phyloP scores from a whole-genome alignment of 2,888 invertebrate genomes.

The Pandemis heparana region DNA sequence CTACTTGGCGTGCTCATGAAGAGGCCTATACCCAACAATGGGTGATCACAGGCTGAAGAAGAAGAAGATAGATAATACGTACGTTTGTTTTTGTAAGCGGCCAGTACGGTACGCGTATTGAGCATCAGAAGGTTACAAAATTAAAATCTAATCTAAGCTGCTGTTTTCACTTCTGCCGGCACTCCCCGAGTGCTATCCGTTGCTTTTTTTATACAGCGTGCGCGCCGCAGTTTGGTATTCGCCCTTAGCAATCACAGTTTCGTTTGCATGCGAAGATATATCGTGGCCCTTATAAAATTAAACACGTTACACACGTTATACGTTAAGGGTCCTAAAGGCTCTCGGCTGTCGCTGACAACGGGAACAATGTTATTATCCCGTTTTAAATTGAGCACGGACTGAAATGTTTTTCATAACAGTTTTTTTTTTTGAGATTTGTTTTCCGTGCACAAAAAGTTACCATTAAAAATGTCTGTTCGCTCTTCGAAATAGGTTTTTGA shows the following conservation, averaged over 20 bases:
- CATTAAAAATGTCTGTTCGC: no score
- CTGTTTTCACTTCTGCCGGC: no score
- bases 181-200: neutral
- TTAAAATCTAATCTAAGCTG: no score
- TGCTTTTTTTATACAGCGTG: neutral
- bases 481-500: no score
- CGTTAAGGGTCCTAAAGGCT: conserved; percentile 10
- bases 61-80: no score
- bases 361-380: conserved; percentile 8
- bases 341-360: neutral
- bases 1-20: no score
- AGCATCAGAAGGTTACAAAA: no score
- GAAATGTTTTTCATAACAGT: neutral
- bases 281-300: conserved; percentile 28
- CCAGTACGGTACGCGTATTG: no score
- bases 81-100: no score
- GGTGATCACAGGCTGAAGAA: no score
- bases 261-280: conserved; percentile 19
- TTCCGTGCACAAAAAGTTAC: neutral
- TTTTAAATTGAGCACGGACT: neutral
- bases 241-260: neutral
- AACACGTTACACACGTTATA: conserved; percentile 16
- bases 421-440: neutral
- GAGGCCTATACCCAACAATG: no score
- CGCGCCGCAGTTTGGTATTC: neutral